A percentile compares a stretch with the other conserved stretches of the same genome.
Conservation (phyloP, 1,140 invertebrate species). For the Agrilus planipennis region DNA sequence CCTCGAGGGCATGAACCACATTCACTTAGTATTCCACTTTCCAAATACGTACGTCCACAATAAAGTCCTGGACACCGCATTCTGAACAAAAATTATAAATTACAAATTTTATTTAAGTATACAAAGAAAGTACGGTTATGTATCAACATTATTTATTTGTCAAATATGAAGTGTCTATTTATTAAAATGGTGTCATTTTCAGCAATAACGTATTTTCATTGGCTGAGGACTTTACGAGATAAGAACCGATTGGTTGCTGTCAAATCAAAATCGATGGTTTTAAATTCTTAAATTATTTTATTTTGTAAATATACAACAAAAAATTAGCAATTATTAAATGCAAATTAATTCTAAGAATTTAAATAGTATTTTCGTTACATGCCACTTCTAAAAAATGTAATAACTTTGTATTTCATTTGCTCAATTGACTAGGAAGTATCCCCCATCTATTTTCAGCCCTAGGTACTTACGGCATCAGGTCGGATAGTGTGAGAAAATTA, state of each 20-base stretch:
- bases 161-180: constrained; percentile 5
- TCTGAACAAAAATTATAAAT: constrained; percentile 6
- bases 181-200: constrained; percentile 7
- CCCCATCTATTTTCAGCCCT: constrained; percentile 36
- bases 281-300: no score
- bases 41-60: constrained; percentile 58
- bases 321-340: no score
- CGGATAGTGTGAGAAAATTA: constrained; percentile 26
- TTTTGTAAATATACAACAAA: no score
- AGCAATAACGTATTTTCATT: constrained; percentile 7
- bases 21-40: constrained; percentile 57
- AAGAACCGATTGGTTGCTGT: constrained; percentile 16
- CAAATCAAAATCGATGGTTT: no score
- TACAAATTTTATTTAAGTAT: no score
- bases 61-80: constrained; percentile 69
- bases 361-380: no score
- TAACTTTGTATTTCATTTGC: neutral
- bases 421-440: constrained; percentile 18
- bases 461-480: constrained; percentile 34
- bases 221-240: constrained; percentile 7
- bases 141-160: constrained; percentile 9
- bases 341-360: no score
- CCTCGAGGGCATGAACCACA: constrained; percentile 83
- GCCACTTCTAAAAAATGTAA: no score
- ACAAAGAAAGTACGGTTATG: constrained; percentile 12